A percentile compares a stretch with the other conserved stretches of the same genome.
phyloP scores from a whole-genome alignment of 2,113 vertebrate genomes.

The Tachysurus fulvidraco region DNA sequence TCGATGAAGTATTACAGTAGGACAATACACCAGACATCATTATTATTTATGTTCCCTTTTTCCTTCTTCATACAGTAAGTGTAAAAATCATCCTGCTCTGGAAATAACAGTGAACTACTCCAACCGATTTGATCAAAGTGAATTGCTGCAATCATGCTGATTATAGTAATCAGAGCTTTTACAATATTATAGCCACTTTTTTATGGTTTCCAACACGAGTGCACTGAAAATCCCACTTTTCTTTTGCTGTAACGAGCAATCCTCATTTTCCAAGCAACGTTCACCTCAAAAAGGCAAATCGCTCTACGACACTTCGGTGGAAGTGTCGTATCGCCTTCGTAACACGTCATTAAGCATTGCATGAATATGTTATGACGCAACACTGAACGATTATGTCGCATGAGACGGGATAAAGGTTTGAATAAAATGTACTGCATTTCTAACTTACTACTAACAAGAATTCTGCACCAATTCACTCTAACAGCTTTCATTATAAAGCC shows the following conservation, averaged over 20 bases:
- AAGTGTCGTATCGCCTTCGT: not conserved
- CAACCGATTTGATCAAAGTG: not conserved
- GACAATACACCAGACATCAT: not conserved
- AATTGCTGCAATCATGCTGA: slow-evolving; percentile 10
- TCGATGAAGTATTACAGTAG: not conserved
- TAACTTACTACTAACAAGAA: not conserved
- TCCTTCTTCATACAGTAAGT: not conserved
- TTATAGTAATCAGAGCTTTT: slow-evolving; percentile 2
- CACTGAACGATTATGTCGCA: not conserved
- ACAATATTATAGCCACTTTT: slow-evolving; percentile 16
- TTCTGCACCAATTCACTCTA: not conserved
- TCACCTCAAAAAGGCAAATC: not conserved
- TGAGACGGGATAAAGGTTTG: not conserved
- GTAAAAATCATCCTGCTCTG: not conserved
- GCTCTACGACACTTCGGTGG: not conserved
- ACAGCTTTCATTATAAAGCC: not conserved
- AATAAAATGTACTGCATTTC: not conserved
- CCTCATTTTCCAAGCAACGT: not conserved
- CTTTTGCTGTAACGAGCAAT: not conserved
- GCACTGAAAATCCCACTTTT: not conserved
- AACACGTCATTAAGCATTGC: not conserved
- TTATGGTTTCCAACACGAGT: not conserved
- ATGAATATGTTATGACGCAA: not conserved
- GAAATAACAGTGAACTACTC: not conserved
- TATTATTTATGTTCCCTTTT: not conserved